A percentile compares a stretch with the other conserved stretches of the same genome.
These are phyloP conservation scores for Seira musarum DNA, from an alignment of 2,888 invertebrate genomes.

Conservation along the genomic window DNA sequence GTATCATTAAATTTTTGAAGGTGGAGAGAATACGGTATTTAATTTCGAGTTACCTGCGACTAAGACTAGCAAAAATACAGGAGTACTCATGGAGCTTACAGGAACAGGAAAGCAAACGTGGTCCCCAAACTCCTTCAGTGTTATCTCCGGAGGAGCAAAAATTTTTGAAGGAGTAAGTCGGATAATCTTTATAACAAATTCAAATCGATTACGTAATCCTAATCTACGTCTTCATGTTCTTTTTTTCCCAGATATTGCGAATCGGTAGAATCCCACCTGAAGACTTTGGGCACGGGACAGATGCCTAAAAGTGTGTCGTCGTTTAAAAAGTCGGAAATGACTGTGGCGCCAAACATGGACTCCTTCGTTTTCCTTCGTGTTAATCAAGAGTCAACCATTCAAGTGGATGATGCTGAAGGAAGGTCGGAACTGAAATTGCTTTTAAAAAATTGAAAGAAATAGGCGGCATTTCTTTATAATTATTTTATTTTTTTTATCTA, in stretches of 20 bases:
- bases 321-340: slow-evolving; percentile 20
- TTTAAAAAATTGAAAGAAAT: neutral
- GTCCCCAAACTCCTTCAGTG: slow-evolving; percentile 23
- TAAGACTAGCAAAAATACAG: slow-evolving; percentile 49
- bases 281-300: slow-evolving; percentile 33
- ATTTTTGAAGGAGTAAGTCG: slow-evolving; percentile 45
- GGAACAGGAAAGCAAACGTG: slow-evolving; percentile 37
- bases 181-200: neutral
- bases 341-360: slow-evolving; percentile 28
- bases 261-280: slow-evolving; percentile 34
- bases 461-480: neutral
- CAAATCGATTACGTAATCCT: too few species aligned
- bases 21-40: slow-evolving; percentile 50
- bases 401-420: slow-evolving; percentile 50
- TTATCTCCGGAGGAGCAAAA: slow-evolving; percentile 46
- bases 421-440: slow-evolving; percentile 21
- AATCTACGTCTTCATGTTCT: too few species aligned
- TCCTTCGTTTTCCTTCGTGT: slow-evolving; percentile 42
- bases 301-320: slow-evolving; percentile 43
- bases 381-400: slow-evolving; percentile 38
- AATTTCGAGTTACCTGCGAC: slow-evolving; percentile 45
- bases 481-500: slow-evolving; percentile 19
- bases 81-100: slow-evolving; percentile 32
- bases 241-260: slow-evolving; percentile 31
- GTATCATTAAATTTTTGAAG: neutral